phyloP scores from a whole-genome alignment of 2,888 invertebrate species.

The Blomia tropicalis region DNA sequence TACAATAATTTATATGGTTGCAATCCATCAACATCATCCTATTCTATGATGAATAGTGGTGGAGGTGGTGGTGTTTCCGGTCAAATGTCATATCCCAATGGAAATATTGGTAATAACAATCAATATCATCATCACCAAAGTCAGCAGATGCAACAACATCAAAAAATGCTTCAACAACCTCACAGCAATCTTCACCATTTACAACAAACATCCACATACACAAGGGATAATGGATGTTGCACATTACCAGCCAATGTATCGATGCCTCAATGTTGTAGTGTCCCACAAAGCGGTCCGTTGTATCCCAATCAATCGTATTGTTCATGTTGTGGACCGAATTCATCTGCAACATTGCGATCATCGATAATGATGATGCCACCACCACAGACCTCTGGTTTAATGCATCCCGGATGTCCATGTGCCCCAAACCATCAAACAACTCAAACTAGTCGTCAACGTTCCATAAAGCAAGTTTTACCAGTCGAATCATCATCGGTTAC shows the following conservation, averaged over 20 bases:
- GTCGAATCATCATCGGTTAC: conserved; percentile 24
- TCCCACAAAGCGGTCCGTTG: not conserved
- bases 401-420: conserved; percentile 14
- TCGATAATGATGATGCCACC: conserved; percentile 16
- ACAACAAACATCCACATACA: not conserved
- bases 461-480: conserved; percentile 11
- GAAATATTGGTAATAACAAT: not conserved
- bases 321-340: conserved; percentile 32
- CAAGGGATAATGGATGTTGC: conserved; percentile 1
- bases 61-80: not conserved
- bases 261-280: not conserved
- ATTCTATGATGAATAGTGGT: not conserved
- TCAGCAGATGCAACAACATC: not conserved
- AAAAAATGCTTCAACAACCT: not conserved
- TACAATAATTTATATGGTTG: not conserved
- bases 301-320: conserved; percentile 14
- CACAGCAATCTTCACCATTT: not conserved
- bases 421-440: not conserved
- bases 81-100: not conserved
- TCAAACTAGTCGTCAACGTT: not conserved
- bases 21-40: not conserved
- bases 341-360: not conserved
- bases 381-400: conserved; percentile 10
- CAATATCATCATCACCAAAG: not conserved
- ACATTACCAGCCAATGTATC: not conserved